Evolutionary conservation across 2,888 invertebrate species (phyloP).

Genomic region (Pseudococcus longispinus): DNA sequence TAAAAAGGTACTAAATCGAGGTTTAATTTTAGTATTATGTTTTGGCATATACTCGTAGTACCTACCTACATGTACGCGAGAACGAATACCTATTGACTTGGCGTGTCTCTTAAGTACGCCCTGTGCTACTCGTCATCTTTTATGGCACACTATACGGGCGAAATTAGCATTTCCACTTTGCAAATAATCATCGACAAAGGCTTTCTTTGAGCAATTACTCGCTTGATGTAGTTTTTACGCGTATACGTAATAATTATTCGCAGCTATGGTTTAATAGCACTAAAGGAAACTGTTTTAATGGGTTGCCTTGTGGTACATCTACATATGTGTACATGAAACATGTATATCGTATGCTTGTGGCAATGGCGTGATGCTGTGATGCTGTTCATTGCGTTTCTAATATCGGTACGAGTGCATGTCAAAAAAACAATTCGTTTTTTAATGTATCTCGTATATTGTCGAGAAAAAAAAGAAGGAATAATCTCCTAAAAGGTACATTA

Average conservation of each 20-base stretch:
- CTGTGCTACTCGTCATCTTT: neutral
- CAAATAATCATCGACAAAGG: neutral
- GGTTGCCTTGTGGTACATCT: neutral
- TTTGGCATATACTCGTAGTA: neutral
- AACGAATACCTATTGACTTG: neutral
- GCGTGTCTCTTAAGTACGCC: neutral
- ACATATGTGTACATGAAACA: too few relatives aligned
- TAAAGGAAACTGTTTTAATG: neutral
- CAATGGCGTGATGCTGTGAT: neutral
- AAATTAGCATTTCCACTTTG: slow-evolving; percentile 28
- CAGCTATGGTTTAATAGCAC: neutral
- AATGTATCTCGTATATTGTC: neutral
- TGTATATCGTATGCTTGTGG: too few relatives aligned
- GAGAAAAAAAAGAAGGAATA: neutral
- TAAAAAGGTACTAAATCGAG: slow-evolving; percentile 39
- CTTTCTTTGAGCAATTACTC: slow-evolving; percentile 13
- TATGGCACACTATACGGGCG: neutral
- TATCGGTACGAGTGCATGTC: neutral
- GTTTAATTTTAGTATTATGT: slow-evolving; percentile 36
- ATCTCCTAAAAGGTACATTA: neutral
- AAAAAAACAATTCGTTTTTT: neutral
- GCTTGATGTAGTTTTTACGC: neutral
- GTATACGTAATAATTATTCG: neutral
- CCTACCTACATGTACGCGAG: neutral
- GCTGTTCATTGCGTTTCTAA: neutral